Evolutionary conservation across 2,888 invertebrate genomes (phyloP), one percentile per base, ranked within the genome.

Genomic region (Ophraella communa): DNA sequence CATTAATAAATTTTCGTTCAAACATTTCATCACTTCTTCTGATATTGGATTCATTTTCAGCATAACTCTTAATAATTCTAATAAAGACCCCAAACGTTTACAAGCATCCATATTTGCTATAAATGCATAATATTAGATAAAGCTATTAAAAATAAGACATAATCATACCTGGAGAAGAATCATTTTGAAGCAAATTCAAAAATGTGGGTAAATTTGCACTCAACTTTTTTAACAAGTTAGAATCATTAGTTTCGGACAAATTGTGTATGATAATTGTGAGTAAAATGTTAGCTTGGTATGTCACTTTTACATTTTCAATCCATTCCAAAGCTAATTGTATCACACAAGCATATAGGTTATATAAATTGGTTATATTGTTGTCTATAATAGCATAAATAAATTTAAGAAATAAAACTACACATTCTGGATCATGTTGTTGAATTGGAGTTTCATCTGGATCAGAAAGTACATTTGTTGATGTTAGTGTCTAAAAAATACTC

Each of bases 341-440:
- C 24, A 85, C 80, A 20, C 73, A 70, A 10, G 82, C 75, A 73
- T 85, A 83, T 1, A 85, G 74, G 5, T 70, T 67, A n/a, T 76
- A 66, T 10, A 86, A 71, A 49, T 81, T 75, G 1, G 80, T 72
- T 1, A 84, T 66, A 73, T 83, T 80, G n/a, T 84, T 70, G 67
- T 82, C 80, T 14, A 86, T 79, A 14, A 86, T 69, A 0, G 82
- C 83, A 39, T 81, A 74, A 18, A 87, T 74, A 74, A 87, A 86
- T 73, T 86, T 84, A 71, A 87, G 83, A 11, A 86, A 71, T 1
- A 84, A 73, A 8, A 81, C 78, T 47, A 84, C 80, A 64, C 85
- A 86, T 71, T 86, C 86, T 3, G 83, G 79, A 68, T 74, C 74
- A n/a, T 67, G 54, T 11, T 57, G 64, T 24, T 66, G 67, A 20